These are phyloP conservation scores for Nomada ferruginata DNA, from an alignment of 2,888 invertebrate species.

Conservation along the genomic window DNA sequence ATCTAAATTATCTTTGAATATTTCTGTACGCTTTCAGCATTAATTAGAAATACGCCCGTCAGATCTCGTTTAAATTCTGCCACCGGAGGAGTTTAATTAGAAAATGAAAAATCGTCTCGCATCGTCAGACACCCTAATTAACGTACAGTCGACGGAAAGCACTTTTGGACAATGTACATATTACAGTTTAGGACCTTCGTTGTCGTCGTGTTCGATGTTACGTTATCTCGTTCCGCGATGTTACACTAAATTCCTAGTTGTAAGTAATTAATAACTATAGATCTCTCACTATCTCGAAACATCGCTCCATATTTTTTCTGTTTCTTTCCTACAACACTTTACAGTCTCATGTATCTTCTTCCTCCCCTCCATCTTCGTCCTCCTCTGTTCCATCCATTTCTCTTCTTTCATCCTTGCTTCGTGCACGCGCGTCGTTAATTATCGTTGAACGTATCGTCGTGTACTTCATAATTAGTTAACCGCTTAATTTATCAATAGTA, in stretches of 20 bases:
- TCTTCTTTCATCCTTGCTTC: background rate
- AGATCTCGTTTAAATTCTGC: background rate
- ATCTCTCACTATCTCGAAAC: slow-evolving; percentile 58
- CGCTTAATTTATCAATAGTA: slow-evolving; percentile 66
- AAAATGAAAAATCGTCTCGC: slow-evolving; percentile 12
- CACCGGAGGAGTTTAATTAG: slow-evolving; percentile 20
- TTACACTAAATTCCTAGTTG: slow-evolving; percentile 47
- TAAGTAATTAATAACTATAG: slow-evolving; percentile 52
- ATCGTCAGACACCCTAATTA: slow-evolving; percentile 39
- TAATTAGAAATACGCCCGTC: too few species aligned
- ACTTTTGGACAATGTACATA: slow-evolving; percentile 62
- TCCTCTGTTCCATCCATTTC: background rate
- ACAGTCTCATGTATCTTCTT: background rate
- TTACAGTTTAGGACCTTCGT: slow-evolving; percentile 55
- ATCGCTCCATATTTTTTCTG: slow-evolving; percentile 12
- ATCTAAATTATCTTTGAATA: too few species aligned
- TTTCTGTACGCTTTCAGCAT: too few species aligned
- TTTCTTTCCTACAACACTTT: too few species aligned
- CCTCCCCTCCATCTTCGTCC: background rate
- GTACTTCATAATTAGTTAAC: slow-evolving; percentile 62
- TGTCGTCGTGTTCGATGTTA: slow-evolving; percentile 58
- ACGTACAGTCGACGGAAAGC: slow-evolving; percentile 61
- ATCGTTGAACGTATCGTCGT: slow-evolving; percentile 18
- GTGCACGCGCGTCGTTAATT: slow-evolving; percentile 12
- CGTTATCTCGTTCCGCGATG: slow-evolving; percentile 36